Evolutionary conservation across 2,888 invertebrate species (phyloP), one percentile per base, ranked within the genome.

Genomic region (Hemicrepidius hirtus): DNA sequence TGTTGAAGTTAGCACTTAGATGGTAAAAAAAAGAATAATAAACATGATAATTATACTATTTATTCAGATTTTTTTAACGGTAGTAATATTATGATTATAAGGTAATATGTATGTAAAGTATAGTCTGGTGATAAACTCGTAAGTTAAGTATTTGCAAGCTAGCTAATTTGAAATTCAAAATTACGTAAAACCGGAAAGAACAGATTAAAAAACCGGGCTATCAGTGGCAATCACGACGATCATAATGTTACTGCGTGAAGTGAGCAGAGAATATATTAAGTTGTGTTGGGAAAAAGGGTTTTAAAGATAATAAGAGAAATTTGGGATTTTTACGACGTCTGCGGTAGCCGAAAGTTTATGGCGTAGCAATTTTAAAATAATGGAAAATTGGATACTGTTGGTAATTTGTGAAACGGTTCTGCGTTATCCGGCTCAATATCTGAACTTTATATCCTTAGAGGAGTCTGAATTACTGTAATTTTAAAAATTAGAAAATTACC

Each of bases 401-500:
- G 68, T 75, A 79, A 77, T 78, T 78, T 76, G 73, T 70, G 68
- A 66, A 72, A 65, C 35, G 65, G 44, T 69, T 71, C 63, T 66
- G 71, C 68, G 50, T 59, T 74, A 74, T 74, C 73, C 49, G 62
- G 57, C 44, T 41, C 63, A 70, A 57, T 68, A 74, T 68, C 78
- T 74, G 68, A 76, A 75, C 75, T 76, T 76, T 76, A 77, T 76
- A 72, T 75, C 74, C 57, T 74, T 65, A 64, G 69, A 74, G 68
- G 53, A 71, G 60, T 35, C 70, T 41, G 73, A 75, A 80, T 80
- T 76, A 79, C 78, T 75, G 76, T 78, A 77, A 80, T 80, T 79
- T 79, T 76, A 69, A 74, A 80, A 80, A 80, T 80, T 78, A 78
- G 79, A 75, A 78, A 80, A 80, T 79, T 77, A 73, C 75, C 67